phyloP scores from a whole-genome alignment of 2,797 vertebrate species.

The Ceryle rudis region DNA sequence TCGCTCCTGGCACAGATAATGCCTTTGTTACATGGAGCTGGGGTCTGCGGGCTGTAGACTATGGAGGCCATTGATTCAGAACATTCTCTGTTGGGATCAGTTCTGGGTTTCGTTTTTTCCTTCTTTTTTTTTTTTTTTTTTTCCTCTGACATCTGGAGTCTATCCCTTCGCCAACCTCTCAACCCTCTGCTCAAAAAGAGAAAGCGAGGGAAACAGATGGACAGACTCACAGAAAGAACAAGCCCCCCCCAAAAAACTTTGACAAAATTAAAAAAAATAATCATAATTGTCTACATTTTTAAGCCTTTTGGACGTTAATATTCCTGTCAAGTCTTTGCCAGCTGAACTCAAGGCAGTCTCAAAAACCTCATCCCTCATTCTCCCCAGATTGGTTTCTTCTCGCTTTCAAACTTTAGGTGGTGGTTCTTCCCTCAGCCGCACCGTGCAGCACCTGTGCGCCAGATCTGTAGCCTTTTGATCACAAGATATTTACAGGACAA shows the following conservation, averaged over 20 bases:
- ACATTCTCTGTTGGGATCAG: slow-evolving; percentile 61
- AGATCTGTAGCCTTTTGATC: slow-evolving; percentile 44
- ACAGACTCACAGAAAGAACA: not conserved
- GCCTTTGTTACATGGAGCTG: slow-evolving; percentile 84
- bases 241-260: not conserved
- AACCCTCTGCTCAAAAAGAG: not conserved
- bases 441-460: not conserved
- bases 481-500: not conserved
- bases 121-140: not conserved
- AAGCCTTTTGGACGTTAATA: slow-evolving; percentile 53
- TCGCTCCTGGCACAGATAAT: slow-evolving; percentile 87
- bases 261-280: not conserved
- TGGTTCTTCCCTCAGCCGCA: not conserved
- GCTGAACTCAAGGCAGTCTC: slow-evolving; percentile 22
- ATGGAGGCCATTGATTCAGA: slow-evolving; percentile 75
- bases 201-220: slow-evolving; percentile 36
- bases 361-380: not conserved
- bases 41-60: slow-evolving; percentile 18
- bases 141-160: slow-evolving; percentile 80
- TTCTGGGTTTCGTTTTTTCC: not conserved
- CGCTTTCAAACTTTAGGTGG: not conserved
- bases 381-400: not conserved
- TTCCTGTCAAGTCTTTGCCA: slow-evolving; percentile 68
- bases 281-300: slow-evolving; percentile 21
- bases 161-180: slow-evolving; percentile 64